These are phyloP conservation scores for Phylloscopus trochilus DNA, from an alignment of 2,113 vertebrate species.

Conservation along the genomic window DNA sequence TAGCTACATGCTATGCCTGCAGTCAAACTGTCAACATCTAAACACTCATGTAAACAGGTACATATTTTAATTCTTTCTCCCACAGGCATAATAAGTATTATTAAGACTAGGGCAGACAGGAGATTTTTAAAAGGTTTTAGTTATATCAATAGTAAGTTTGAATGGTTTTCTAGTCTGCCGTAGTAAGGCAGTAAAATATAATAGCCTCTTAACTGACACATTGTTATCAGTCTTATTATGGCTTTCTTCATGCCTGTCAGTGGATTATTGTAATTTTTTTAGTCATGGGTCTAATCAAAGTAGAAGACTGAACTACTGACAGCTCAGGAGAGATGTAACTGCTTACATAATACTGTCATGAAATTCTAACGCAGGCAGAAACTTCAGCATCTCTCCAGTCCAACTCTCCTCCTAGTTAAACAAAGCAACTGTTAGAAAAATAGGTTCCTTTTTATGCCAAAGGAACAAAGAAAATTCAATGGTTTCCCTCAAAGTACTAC, in stretches of 20 bases:
- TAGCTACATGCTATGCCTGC: background rate
- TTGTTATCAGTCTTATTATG: slow-evolving; percentile 62
- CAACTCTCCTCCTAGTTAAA: slow-evolving; percentile 41
- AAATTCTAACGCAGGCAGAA: slow-evolving; percentile 49
- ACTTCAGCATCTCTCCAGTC: background rate
- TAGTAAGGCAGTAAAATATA: slow-evolving; percentile 44
- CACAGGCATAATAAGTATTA: background rate
- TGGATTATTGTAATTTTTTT: slow-evolving; percentile 72
- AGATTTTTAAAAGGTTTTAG: background rate
- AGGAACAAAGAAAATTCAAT: background rate
- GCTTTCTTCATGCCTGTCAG: slow-evolving; percentile 69
- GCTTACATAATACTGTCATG: slow-evolving; percentile 60
- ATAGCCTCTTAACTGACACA: slow-evolving; percentile 58
- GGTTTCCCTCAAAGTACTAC: background rate
- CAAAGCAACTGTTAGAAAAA: slow-evolving; percentile 39
- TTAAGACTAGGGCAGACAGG: background rate
- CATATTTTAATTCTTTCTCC: slow-evolving; percentile 1
- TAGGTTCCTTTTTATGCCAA: background rate
- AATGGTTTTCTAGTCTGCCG: slow-evolving; percentile 5
- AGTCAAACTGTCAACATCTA: slow-evolving; percentile 1
- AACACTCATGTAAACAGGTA: background rate
- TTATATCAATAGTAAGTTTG: background rate
- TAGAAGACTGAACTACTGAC: slow-evolving; percentile 61
- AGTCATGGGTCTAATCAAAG: slow-evolving; percentile 66
- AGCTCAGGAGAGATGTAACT: slow-evolving; percentile 58